Base-by-base conservation (phyloP, 1,140 invertebrate species). In the Trichonephila clavipes region DNA sequence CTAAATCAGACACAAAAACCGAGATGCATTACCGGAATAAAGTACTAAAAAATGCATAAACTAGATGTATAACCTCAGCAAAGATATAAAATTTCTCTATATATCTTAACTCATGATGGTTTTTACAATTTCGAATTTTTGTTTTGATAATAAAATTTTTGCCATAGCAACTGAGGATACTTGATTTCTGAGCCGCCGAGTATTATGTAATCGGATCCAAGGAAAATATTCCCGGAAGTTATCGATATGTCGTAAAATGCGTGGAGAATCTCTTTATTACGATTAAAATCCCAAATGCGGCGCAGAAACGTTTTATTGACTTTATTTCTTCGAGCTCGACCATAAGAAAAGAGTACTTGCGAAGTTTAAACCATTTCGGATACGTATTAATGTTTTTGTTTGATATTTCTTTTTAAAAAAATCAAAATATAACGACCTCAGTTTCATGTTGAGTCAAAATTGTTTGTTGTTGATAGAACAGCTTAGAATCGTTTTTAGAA, bases 191-290 rank as follows among this genome's bases (percentile, higher is more conserved):
- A 58, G 1, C 19, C 51, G 7, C 51, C 51, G 7, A 51, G 10
- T 51, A 51, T 51, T 51, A 51, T 12, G 51, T 51, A 51, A 51
- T 16, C 51, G 19, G 51, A 58, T 4, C 44, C 44, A 24, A 51
- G 12, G 51, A n/a, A 83, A 83, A 59, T 58, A 83, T n/a, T 51
- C n/a, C 44, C 82, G 4, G 51, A 58, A 83, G 44, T 58, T 58
- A 83, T 83, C 44, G 82, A 83, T 83, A 83, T 4, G 21, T 83
- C 82, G 44, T 83, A 83, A 83, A 83, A 58, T 16, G 24, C 40
- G 44, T 19, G 24, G 44, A 59, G 44, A 83, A 83, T 83, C 44
- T n/a, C 51, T 58, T 83, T 83, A 83, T 58, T 83, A 8, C 18
- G 82, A 58, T 83, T 83, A 83, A 83, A 83, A 83, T 58, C 51